Evolutionary conservation across 2,888 invertebrate genomes (phyloP).

Genomic region (Leptinotarsa tumamoca): DNA sequence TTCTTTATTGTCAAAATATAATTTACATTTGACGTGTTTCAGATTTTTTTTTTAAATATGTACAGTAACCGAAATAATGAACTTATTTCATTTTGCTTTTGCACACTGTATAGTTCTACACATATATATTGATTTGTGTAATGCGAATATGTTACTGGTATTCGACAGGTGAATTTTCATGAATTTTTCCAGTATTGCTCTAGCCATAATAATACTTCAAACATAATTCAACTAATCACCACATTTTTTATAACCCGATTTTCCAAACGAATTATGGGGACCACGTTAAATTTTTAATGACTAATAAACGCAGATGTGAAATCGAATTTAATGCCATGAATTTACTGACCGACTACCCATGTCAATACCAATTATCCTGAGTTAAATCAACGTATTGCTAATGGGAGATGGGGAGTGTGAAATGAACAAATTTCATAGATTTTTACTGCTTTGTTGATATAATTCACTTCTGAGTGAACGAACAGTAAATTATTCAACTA

Average conservation of each 20-base stretch:
- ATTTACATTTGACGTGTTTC: too few relatives aligned
- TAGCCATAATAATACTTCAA: not conserved
- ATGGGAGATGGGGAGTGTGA: not conserved
- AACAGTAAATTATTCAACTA: too few relatives aligned
- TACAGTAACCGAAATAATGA: too few relatives aligned
- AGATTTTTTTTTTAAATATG: too few relatives aligned
- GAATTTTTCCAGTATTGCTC: too few relatives aligned
- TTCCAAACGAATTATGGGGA: not conserved
- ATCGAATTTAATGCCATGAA: not conserved
- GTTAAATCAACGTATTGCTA: not conserved
- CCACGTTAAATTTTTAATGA: not conserved
- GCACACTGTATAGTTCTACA: too few relatives aligned
- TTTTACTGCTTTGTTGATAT: not conserved
- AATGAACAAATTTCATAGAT: not conserved
- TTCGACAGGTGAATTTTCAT: too few relatives aligned
- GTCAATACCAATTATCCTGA: not conserved
- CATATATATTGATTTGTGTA: too few relatives aligned
- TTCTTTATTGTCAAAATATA: too few relatives aligned
- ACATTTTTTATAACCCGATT: not conserved
- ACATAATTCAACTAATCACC: not conserved
- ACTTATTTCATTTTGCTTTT: too few relatives aligned
- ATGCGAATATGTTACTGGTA: too few relatives aligned
- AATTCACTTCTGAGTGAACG: too few relatives aligned
- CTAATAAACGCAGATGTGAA: slow-evolving; percentile 1
- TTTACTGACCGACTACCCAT: not conserved